These are phyloP conservation scores for Gallinago solitaria DNA, from an alignment of 2,797 vertebrate species.

Conservation along the genomic window DNA sequence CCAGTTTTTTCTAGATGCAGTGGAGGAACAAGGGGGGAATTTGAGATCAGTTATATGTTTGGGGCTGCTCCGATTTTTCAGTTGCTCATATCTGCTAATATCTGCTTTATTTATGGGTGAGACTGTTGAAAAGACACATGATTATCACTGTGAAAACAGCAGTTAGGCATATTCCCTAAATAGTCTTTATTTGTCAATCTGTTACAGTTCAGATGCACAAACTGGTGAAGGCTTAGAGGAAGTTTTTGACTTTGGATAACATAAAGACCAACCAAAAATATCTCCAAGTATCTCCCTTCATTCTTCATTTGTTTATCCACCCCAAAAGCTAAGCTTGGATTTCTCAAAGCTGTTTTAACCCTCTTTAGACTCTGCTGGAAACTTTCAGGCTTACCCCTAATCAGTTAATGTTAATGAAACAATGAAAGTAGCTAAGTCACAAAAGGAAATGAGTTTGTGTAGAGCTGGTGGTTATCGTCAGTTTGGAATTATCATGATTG, in stretches of 20 bases:
- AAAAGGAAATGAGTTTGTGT: not conserved
- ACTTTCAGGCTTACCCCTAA: not conserved
- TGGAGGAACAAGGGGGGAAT: not conserved
- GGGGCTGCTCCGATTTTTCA: not conserved
- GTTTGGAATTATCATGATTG: not conserved
- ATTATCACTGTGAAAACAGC: not conserved
- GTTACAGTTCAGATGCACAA: not conserved
- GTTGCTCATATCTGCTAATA: not conserved
- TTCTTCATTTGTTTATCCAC: slow-evolving; percentile 21
- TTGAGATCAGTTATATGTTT: not conserved
- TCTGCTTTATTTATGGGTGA: not conserved
- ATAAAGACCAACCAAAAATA: slow-evolving; percentile 22
- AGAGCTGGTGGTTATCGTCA: not conserved
- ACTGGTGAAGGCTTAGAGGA: not conserved
- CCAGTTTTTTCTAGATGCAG: not conserved
- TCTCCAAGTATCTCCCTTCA: not conserved
- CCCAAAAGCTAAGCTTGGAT: slow-evolving; percentile 17
- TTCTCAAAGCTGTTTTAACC: slow-evolving; percentile 36
- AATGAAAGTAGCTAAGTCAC: not conserved
- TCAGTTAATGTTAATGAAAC: slow-evolving; percentile 23
- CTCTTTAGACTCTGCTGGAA: slow-evolving; percentile 1
- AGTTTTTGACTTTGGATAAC: not conserved
- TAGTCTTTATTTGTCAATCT: not conserved
- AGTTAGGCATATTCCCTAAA: not conserved
- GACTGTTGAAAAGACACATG: not conserved